Evolutionary conservation across 2,888 invertebrate species (phyloP), one percentile per base, ranked within the genome.

Genomic region (Tortrix viridana): DNA sequence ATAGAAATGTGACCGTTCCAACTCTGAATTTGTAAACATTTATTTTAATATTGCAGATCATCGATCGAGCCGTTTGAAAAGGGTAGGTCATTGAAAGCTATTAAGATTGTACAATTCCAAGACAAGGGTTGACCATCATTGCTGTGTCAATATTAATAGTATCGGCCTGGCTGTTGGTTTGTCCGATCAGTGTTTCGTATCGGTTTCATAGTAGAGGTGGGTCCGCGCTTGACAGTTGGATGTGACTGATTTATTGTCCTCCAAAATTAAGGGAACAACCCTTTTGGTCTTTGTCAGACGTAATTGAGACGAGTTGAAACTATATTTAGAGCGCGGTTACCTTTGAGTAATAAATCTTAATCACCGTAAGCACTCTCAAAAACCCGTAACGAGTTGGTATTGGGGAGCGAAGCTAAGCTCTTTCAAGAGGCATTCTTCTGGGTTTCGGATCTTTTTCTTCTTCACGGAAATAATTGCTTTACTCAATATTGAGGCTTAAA

Each of bases 41-140:
- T 84, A 83, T 79, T 79, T n/a, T n/a, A n/a, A 82, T 84, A 86
- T 85, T 84, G 82, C 80, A 85, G 85, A 87, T 86, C 82, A 80
- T 71, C 77, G 77, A 69, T 76, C 76, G 75, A 74, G 70, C 71
- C 77, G 72, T 83, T 82, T 80, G 80, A 81, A 78, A 78, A 75
- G 80, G 77, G 74, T 74, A 74, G 72, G 72, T 71, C 71, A 73
- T 72, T 74, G 65, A 71, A 67, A 77, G 74, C 75, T 79, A 79
- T 84, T 84, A 79, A 81, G 83, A 83, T 77, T 77, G 79, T 81
- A 81, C 76, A 79, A 77, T 82, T 80, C 83, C 81, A 79, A 81
- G 80, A 81, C 76, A 77, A 77, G 80, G 81, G 75, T 75, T 72
- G 76, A 74, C 74, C 74, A 74, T 74, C 74, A 75, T 78, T 65